These are phyloP conservation scores for Siphamia tubifer DNA, from an alignment of 2,113 vertebrate genomes.

Conservation along the genomic window DNA sequence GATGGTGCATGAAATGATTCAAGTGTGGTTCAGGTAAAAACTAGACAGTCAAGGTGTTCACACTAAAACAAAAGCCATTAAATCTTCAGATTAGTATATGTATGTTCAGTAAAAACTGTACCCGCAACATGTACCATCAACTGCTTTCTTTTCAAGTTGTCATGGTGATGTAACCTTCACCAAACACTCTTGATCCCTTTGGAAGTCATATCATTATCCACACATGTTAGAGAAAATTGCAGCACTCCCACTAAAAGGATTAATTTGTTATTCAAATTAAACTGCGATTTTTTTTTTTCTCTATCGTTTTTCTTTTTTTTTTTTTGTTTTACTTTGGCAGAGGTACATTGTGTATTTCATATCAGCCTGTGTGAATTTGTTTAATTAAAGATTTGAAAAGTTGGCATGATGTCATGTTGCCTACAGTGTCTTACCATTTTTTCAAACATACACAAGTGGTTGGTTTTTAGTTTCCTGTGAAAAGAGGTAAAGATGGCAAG, in stretches of 20 bases:
- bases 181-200: conserved; percentile 49
- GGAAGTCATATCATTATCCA: conserved; percentile 61
- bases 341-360: conserved; percentile 12
- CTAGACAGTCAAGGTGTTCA: neutral
- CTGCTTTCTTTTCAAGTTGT: conserved; percentile 45
- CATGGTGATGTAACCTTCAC: conserved; percentile 70
- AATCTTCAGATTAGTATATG: neutral
- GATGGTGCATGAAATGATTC: too few species aligned
- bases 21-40: neutral
- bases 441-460: too few species aligned
- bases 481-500: neutral
- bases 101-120: neutral
- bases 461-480: neutral
- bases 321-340: conserved; percentile 1
- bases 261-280: conserved; percentile 77
- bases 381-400: conserved; percentile 53
- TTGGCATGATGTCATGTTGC: conserved; percentile 9
- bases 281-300: conserved; percentile 26
- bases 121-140: neutral
- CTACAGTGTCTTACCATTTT: neutral
- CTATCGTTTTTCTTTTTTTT: too few species aligned
- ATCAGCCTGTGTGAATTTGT: conserved; percentile 39
- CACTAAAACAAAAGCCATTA: neutral
- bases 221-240: conserved; percentile 54
- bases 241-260: conserved; percentile 63